A percentile compares a stretch with the other conserved stretches of the same genome.
Conservation (phyloP, 2,797 vertebrate species). For the Enteromius trimaculatus region DNA sequence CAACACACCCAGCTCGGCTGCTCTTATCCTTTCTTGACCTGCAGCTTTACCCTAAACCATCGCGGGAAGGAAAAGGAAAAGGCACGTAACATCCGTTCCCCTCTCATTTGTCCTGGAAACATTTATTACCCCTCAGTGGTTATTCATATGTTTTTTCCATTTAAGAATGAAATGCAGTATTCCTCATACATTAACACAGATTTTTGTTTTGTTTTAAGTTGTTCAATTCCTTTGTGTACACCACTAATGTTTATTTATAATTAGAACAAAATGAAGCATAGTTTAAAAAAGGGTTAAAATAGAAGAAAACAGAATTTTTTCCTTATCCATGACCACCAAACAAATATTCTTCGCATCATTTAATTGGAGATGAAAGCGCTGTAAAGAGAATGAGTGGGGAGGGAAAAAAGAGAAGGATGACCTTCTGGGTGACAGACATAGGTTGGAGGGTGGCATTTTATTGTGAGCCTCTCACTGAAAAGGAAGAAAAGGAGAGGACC, state of each 20-base stretch:
- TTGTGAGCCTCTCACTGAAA: constrained; percentile 92
- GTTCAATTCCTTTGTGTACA: not conserved
- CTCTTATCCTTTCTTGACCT: constrained; percentile 31
- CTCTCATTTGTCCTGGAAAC: constrained; percentile 14
- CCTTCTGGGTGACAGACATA: constrained; percentile 89
- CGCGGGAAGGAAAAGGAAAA: constrained; percentile 11
- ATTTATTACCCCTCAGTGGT: not conserved
- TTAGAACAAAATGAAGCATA: constrained; percentile 46
- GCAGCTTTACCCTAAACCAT: constrained; percentile 12
- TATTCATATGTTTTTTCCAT: constrained; percentile 66
- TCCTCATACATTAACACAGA: not conserved
- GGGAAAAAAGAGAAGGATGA: constrained; percentile 78
- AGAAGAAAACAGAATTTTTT: constrained; percentile 62
- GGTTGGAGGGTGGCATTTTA: constrained; percentile 95
- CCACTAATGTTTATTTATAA: not conserved
- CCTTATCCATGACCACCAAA: constrained; percentile 67
- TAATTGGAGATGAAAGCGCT: constrained; percentile 82
- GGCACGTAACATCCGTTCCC: constrained; percentile 6
- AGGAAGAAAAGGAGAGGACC: constrained; percentile 93
- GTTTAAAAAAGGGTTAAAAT: constrained; percentile 58
- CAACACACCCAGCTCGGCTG: constrained; percentile 50
- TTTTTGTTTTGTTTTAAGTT: not conserved
- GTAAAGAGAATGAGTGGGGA: constrained; percentile 58
- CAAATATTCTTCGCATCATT: constrained; percentile 79
- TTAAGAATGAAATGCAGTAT: constrained; percentile 62